phyloP scores from a whole-genome alignment of 2,888 invertebrate species.

The Frankliniella fusca region DNA sequence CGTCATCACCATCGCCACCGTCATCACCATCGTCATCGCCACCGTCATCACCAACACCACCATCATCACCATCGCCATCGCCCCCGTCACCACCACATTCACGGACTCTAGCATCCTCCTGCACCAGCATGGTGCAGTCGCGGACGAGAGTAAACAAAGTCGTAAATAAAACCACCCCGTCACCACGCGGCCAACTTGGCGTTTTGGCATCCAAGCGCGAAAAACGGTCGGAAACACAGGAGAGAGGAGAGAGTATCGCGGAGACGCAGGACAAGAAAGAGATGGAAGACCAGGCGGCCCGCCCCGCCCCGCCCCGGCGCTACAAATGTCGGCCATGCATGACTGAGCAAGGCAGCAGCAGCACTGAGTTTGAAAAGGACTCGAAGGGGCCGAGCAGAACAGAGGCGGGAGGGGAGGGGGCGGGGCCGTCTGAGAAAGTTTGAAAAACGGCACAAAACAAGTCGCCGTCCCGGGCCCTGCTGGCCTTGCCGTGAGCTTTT shows the following conservation, averaged over 20 bases:
- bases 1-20: too few species aligned
- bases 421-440: background rate
- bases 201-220: background rate
- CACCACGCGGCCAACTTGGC: background rate
- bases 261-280: background rate
- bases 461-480: background rate
- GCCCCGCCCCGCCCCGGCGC: background rate
- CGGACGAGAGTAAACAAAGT: background rate
- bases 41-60: too few species aligned
- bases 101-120: too few species aligned
- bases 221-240: background rate
- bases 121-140: too few species aligned
- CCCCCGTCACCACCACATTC: too few species aligned
- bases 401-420: background rate
- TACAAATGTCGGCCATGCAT: background rate
- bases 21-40: too few species aligned
- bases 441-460: slow-evolving; percentile 19
- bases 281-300: background rate
- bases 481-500: background rate
- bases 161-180: background rate
- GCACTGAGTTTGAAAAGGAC: background rate
- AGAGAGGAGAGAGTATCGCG: too few species aligned
- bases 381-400: background rate
- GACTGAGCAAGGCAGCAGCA: background rate
- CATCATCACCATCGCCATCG: too few species aligned